phyloP scores from a whole-genome alignment of 2,113 vertebrate genomes.

The Cyprinodon tularosa region DNA sequence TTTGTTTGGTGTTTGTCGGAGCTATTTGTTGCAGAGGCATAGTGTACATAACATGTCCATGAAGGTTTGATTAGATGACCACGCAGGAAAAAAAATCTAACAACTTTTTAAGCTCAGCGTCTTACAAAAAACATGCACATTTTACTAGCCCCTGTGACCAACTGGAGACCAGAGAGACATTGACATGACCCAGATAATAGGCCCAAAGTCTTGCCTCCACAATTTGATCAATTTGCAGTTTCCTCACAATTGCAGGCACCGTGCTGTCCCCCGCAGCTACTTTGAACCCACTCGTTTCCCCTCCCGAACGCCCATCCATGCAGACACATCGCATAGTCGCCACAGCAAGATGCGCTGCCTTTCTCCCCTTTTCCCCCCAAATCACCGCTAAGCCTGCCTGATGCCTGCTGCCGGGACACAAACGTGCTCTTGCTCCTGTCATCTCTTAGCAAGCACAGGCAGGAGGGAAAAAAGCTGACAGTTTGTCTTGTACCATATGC shows the following conservation, averaged over 20 bases:
- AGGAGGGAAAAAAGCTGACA: constrained; percentile 77
- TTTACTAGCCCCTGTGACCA: constrained; percentile 66
- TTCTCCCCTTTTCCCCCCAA: constrained; percentile 76
- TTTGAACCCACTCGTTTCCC: constrained; percentile 31
- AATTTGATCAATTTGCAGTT: constrained; percentile 84
- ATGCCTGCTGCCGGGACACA: constrained; percentile 76
- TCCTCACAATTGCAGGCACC: constrained; percentile 63
- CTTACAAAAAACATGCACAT: constrained; percentile 40
- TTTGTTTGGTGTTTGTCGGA: constrained; percentile 62
- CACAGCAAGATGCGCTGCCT: constrained; percentile 65
- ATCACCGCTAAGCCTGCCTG: constrained; percentile 78
- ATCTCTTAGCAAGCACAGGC: constrained; percentile 65
- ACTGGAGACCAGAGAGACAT: constrained; percentile 76
- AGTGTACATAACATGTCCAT: constrained; percentile 62
- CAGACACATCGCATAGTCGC: constrained; percentile 61
- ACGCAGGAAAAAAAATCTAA: constrained; percentile 45
- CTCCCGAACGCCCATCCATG: constrained; percentile 50
- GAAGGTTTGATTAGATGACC: constrained; percentile 46
- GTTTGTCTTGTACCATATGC: constrained; percentile 86
- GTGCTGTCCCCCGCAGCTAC: constrained; percentile 78
- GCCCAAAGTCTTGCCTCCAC: constrained; percentile 80
- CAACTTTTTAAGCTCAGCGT: constrained; percentile 30
- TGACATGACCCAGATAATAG: constrained; percentile 85
- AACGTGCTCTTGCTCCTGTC: constrained; percentile 74
- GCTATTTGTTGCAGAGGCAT: constrained; percentile 61